phyloP scores from a whole-genome alignment of 2,113 vertebrate species.

The Rissa tridactyla region DNA sequence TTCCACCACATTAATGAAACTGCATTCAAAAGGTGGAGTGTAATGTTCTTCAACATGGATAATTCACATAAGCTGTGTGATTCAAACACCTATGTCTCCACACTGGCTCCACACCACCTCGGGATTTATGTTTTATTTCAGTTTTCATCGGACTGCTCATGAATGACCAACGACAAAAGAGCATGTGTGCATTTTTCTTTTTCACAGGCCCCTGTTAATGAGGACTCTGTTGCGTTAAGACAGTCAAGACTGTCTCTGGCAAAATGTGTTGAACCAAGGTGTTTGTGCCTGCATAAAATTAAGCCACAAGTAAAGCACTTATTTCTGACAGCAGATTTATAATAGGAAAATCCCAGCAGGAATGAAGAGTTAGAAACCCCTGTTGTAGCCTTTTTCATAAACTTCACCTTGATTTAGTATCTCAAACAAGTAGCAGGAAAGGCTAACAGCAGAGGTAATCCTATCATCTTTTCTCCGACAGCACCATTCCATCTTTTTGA shows the following conservation, averaged over 20 bases:
- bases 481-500: constrained; percentile 77
- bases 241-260: constrained; percentile 64
- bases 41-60: constrained; percentile 36
- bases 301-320: constrained; percentile 78
- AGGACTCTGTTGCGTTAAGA: constrained; percentile 70
- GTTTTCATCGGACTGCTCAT: constrained; percentile 42
- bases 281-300: constrained; percentile 80
- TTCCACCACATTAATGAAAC: constrained; percentile 35
- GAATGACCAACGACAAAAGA: constrained; percentile 37
- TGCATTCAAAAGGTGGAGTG: constrained; percentile 34
- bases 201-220: constrained; percentile 64
- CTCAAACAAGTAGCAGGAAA: constrained; percentile 73
- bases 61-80: constrained; percentile 39
- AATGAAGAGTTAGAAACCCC: constrained; percentile 79
- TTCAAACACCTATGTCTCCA: constrained; percentile 15
- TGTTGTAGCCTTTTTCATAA: constrained; percentile 82
- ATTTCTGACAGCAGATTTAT: constrained; percentile 84
- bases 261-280: constrained; percentile 76
- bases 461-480: constrained; percentile 80
- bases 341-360: constrained; percentile 83
- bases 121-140: constrained; percentile 64
- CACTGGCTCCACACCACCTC: background rate
- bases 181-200: constrained; percentile 60
- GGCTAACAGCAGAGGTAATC: constrained; percentile 80
- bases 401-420: constrained; percentile 82